phyloP scores from a whole-genome alignment of 2,113 vertebrate genomes.

The chimpanzee (Pan troglodytes) region DNA sequence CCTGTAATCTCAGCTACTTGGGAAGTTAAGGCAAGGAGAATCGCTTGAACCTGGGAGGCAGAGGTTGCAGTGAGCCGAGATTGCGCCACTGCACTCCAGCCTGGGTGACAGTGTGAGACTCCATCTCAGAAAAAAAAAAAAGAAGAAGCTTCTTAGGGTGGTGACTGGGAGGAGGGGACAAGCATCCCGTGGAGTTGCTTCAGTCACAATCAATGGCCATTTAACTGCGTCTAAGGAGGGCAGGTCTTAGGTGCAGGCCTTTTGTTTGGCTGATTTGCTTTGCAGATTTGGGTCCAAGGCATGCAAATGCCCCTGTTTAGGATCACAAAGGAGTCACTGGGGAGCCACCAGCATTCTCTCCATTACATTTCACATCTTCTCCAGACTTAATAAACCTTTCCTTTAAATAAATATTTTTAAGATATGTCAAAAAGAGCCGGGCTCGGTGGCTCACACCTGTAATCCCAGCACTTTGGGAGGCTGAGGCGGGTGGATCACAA shows the following conservation, averaged over 20 bases:
- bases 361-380: not conserved
- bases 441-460: too few species aligned
- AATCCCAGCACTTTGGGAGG: too few species aligned
- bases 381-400: not conserved
- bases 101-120: too few species aligned
- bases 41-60: too few species aligned
- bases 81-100: too few species aligned
- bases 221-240: not conserved
- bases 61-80: too few species aligned
- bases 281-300: not conserved
- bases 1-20: too few species aligned
- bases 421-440: not conserved
- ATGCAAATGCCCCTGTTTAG: not conserved
- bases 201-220: not conserved
- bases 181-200: not conserved
- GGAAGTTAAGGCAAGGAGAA: too few species aligned
- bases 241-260: too few species aligned
- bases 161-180: not conserved
- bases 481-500: too few species aligned
- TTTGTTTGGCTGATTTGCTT: not conserved
- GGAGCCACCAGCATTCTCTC: not conserved
- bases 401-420: conserved; percentile 2
- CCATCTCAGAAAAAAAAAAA: too few species aligned
- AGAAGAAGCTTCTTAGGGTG: not conserved
- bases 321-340: not conserved